Base-by-base conservation (phyloP, 1,140 invertebrate species). In the Sitophilus oryzae region DNA sequence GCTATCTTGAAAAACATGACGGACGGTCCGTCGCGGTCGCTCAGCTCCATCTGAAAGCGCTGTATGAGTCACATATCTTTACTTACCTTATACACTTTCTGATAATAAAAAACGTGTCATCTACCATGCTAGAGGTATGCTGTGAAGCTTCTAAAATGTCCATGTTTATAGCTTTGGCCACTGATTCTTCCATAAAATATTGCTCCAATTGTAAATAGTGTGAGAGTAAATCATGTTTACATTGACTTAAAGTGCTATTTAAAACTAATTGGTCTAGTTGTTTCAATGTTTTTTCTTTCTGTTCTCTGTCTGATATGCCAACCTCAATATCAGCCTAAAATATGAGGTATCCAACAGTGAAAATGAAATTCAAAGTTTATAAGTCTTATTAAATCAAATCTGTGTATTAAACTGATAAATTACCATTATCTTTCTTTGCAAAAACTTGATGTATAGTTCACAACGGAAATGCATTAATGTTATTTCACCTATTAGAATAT, bases 51-150 rank as follows among this genome's bases (percentile, higher is more conserved):
- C n/a, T n/a, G n/a, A n/a, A n/a, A n/a, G n/a, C n/a, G n/a, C n/a
- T n/a, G n/a, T 45, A 18, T 49, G 4, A 20, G 52, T 11, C 11
- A 6, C 25, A 10, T 11, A 9, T 47, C 16, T 46, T 5, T 50
- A 49, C 11, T 23, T 74, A 91, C 89, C 88, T 84, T 25, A 98
- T 88, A 67, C 91, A 94, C 76, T 99, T 98, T 62, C 93, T 89
- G 0, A 98, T 83, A 58, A 99, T 95, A 70, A 95, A 99, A 73
- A 98, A 98, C 2, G 96, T 86, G 77, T 99, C 95, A 73, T 99
- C 96, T 0, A 99, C 86, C 76, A 99, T 86, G 62, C 89, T 95
- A 0, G 94, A 96, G 2, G 85, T 91, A 53, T 87, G 78, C 42
- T 86, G 82, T 1, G 65, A 54, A 44, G 74, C 70, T 56, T 85